Evolutionary conservation across 1,140 invertebrate species (phyloP).

Genomic region (Drosophila miranda): DNA sequence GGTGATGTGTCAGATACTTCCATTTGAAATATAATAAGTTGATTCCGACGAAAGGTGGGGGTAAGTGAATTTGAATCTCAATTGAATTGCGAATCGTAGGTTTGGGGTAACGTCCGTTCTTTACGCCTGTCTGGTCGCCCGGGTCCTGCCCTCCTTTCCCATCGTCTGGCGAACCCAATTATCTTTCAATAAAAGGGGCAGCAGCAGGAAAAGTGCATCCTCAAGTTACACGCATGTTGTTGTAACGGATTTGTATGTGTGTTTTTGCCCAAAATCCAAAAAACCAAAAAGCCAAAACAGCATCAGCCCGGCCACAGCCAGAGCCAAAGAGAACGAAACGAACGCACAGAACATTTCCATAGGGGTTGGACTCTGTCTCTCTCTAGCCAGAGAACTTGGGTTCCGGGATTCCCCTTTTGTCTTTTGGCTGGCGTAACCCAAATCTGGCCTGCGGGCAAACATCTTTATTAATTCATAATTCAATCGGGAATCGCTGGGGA

Average conservation of each 20-base stretch:
- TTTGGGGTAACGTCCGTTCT: conserved; percentile 30
- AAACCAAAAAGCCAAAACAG: conserved; percentile 61
- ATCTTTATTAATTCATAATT: conserved; percentile 82
- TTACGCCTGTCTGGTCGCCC: conserved; percentile 67
- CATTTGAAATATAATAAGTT: conserved; percentile 67
- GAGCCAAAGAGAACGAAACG: conserved; percentile 10
- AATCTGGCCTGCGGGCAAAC: conserved; percentile 79
- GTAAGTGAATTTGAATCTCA: conserved; percentile 81
- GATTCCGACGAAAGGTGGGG: conserved; percentile 10
- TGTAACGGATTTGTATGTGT: conserved; percentile 57
- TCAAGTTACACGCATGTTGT: conserved; percentile 74
- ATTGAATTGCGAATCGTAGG: conserved; percentile 65
- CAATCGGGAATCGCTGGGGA: conserved; percentile 56
- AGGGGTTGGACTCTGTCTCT: conserved; percentile 26
- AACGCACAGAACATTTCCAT: conserved; percentile 11
- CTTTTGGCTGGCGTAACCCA: conserved; percentile 65
- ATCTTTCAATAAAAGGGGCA: conserved; percentile 78
- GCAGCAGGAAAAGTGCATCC: conserved; percentile 66
- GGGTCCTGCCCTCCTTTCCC: conserved; percentile 32
- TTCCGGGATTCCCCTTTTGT: conserved; percentile 1
- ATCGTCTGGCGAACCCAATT: conserved; percentile 66
- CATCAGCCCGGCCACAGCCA: conserved; percentile 29
- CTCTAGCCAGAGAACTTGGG: too few species aligned
- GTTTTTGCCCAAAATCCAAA: conserved; percentile 66
- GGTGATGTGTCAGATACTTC: conserved; percentile 31